phyloP scores from a whole-genome alignment of 2,797 vertebrate species.

The Cuniculus paca region DNA sequence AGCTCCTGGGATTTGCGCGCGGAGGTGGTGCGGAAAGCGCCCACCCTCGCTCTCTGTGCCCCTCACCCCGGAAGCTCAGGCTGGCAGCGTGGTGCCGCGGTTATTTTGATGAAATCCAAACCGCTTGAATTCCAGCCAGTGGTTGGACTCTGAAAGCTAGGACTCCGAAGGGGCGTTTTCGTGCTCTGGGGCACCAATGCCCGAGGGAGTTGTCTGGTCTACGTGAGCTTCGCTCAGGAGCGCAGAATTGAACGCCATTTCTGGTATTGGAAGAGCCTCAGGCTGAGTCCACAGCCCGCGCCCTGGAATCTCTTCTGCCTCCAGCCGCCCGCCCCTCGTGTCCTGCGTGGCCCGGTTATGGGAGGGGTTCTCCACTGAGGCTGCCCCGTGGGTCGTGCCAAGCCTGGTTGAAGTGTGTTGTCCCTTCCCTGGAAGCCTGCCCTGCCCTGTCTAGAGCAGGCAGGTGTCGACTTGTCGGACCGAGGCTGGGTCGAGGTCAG shows the following conservation, averaged over 20 bases:
- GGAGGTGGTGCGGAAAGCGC: background rate
- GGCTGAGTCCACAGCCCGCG: background rate
- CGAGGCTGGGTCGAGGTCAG: background rate
- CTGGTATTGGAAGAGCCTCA: background rate
- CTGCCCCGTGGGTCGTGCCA: background rate
- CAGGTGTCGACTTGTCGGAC: conserved; percentile 76
- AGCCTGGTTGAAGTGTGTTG: background rate
- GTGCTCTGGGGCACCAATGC: background rate
- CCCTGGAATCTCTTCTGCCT: background rate
- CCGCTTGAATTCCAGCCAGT: background rate
- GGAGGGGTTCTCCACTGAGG: background rate
- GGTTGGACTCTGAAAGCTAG: background rate
- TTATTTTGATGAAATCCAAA: conserved; percentile 47
- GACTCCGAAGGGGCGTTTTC: rapidly evolving
- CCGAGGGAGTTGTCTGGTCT: background rate
- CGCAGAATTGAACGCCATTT: background rate
- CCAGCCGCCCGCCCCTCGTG: background rate
- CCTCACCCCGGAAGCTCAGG: background rate
- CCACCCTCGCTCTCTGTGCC: background rate
- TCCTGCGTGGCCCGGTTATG: background rate
- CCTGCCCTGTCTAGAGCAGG: conserved; percentile 75
- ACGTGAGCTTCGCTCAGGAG: background rate
- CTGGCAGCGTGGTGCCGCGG: background rate
- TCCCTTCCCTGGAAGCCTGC: conserved; percentile 63
- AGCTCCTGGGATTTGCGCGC: background rate